Evolutionary conservation across 2,797 vertebrate species (phyloP).

Genomic region (Tympanoctomys barrerae): DNA sequence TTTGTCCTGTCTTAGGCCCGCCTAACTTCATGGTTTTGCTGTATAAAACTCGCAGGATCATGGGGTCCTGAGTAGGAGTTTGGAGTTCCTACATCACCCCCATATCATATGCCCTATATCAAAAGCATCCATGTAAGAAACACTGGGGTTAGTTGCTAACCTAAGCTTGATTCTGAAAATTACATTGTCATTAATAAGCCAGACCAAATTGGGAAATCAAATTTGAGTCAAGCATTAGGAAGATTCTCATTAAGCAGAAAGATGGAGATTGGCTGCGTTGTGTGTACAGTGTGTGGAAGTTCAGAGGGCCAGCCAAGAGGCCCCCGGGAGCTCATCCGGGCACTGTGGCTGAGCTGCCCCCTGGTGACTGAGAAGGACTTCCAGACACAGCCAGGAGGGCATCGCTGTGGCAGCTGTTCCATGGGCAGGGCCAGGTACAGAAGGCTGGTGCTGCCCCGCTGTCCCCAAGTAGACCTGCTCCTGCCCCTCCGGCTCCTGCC

Average conservation of each 20-base stretch:
- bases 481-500: neutral
- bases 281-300: neutral
- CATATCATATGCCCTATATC: neutral
- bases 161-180: neutral
- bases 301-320: neutral
- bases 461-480: neutral
- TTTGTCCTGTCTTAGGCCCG: no score
- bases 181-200: neutral
- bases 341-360: neutral
- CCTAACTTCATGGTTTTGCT: no score
- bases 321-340: neutral
- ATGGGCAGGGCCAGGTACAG: neutral
- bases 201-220: neutral
- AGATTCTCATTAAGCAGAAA: neutral
- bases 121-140: neutral
- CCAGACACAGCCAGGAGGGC: neutral
- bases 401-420: neutral
- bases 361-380: neutral
- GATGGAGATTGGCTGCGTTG: neutral
- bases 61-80: no score
- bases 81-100: neutral
- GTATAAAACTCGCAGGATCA: neutral
- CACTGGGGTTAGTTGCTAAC: neutral
- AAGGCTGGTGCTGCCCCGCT: neutral
- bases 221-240: neutral